Evolutionary conservation across 2,113 vertebrate species (phyloP), one percentile per base, ranked within the genome.

Genomic region (Tautogolabrus adspersus): DNA sequence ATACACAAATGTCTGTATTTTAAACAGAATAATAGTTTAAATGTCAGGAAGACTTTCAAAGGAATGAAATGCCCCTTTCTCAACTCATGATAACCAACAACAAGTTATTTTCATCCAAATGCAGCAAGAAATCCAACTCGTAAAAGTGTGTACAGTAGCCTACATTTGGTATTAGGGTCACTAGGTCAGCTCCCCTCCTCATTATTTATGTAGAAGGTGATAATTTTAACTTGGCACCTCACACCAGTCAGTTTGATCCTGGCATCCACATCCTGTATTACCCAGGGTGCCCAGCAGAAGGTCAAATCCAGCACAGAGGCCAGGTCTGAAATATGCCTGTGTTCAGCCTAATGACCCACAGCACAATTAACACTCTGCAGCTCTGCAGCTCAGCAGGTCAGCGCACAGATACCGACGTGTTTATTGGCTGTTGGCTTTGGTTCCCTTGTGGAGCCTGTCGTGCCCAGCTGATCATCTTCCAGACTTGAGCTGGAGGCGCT

Each of bases 341-440:
- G 80, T 77, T 87, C 67, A 68, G 88, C 83, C 86, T 89, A 89
- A 92, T 90, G 87, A 92, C 89, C 91, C 85, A 67, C 83, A 75
- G 83, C 85, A 81, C 91, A 89, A 88, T 93, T 93, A 93, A 91
- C 92, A 90, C 90, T 81, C 75, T 54, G 66, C 82, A 49, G 68
- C 89, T 52, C 89, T 83, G 86, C 86, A 75, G 79, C 85, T 83
- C 89, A 83, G 86, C 86, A 75, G 79, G 86, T 83, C 74, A 70
- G 81, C 63, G n/a, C 30, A 73, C 44, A 46, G 46, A 58, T 68
- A 42, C 38, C 37, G 81, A 82, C 81, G 87, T 87, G 87, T 91
- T 91, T 91, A 91, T 88, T 90, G 87, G 84, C 87, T 88, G 80
- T 46, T 83, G 82, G 88, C 86, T 64, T 71, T 5, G 81, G 56